phyloP scores from a whole-genome alignment of 2,888 invertebrate genomes.

The Rhopalosiphum nymphaeae region DNA sequence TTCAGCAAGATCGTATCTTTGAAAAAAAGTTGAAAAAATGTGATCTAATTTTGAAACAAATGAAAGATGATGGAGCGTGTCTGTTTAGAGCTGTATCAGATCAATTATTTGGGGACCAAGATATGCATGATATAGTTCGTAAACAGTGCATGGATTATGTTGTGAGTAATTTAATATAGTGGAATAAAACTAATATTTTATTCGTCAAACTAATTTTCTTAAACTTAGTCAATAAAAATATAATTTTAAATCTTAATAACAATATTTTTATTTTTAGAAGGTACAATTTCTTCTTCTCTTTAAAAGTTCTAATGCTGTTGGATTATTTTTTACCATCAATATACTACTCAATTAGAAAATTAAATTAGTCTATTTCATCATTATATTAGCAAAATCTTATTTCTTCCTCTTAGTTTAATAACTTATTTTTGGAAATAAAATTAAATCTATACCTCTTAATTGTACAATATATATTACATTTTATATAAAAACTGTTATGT shows the following conservation, averaged over 20 bases:
- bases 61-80: conserved; percentile 91
- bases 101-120: conserved; percentile 92
- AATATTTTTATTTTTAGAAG: background rate
- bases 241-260: no score
- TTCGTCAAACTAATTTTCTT: background rate
- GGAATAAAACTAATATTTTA: background rate
- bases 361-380: background rate
- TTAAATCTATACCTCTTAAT: background rate
- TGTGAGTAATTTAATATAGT: conserved; percentile 73
- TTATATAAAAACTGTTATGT: background rate
- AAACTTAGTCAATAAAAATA: background rate
- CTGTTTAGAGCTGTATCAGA: conserved; percentile 89
- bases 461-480: background rate
- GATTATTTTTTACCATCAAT: background rate
- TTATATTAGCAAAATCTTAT: background rate
- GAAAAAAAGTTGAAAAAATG: conserved; percentile 79
- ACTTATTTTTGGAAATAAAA: background rate
- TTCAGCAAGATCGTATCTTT: conserved; percentile 78
- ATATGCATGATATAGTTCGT: conserved; percentile 86
- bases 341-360: background rate
- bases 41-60: conserved; percentile 83
- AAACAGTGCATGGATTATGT: conserved; percentile 92
- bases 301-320: background rate
- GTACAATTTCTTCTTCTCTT: background rate
- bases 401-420: background rate